Conservation (phyloP, 2,888 invertebrate genomes). For the Psylliodes chrysocephalus region DNA sequence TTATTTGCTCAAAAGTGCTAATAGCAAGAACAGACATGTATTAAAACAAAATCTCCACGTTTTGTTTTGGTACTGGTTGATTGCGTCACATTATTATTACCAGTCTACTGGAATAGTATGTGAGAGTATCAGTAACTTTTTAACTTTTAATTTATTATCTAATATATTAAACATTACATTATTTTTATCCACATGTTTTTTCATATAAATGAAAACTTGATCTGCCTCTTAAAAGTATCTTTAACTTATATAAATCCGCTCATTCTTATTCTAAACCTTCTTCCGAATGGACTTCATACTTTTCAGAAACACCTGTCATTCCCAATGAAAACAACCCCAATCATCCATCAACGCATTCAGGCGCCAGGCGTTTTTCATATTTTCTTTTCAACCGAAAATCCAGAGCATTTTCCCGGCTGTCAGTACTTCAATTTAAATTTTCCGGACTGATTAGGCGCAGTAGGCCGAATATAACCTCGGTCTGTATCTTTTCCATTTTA, state of each 20-base stretch:
- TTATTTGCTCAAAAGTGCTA: no score
- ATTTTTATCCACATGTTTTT: no score
- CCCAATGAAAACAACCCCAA: conserved; percentile 27
- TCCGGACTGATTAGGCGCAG: conserved; percentile 39
- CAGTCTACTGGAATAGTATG: no score
- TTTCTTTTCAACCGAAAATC: conserved; percentile 33
- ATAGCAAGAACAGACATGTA: no score
- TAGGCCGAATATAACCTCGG: conserved; percentile 39
- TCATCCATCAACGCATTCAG: conserved; percentile 38
- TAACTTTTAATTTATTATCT: no score
- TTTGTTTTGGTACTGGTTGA: no score
- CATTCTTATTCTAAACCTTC: background rate
- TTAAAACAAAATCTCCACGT: no score
- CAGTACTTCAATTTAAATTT: conserved; percentile 38
- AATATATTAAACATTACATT: no score
- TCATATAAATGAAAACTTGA: no score
- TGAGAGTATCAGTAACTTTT: no score
- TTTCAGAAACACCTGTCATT: conserved; percentile 33
- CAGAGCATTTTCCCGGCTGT: conserved; percentile 30
- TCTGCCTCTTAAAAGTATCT: no score
- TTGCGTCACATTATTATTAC: no score
- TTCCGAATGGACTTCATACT: background rate
- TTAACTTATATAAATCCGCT: background rate
- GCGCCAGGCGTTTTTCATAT: conserved; percentile 26
- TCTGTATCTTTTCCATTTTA: conserved; percentile 37